Percentiles rank a stretch among this genome's conserved stretches.
Conservation (phyloP, 1,140 invertebrate genomes). For the Hyles euphorbiae region DNA sequence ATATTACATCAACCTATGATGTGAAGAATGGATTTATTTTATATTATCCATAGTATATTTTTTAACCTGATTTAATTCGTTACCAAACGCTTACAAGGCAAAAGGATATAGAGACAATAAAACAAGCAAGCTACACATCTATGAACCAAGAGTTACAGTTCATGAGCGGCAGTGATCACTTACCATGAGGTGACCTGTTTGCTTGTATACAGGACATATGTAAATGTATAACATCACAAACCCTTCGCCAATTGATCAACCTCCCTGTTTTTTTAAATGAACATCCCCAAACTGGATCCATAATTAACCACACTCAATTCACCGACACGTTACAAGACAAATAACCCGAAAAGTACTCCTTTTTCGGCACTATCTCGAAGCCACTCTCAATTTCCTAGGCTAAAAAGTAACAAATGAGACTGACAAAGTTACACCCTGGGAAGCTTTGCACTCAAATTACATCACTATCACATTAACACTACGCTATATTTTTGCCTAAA, state of each 20-base stretch:
- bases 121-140: too few relatives aligned
- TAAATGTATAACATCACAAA: too few relatives aligned
- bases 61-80: neutral
- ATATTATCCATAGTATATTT: neutral
- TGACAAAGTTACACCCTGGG: constrained; percentile 21
- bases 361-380: constrained; percentile 16
- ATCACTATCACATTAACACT: neutral
- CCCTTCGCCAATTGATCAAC: too few relatives aligned
- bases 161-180: too few relatives aligned
- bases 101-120: neutral
- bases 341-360: constrained; percentile 18
- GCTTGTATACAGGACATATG: neutral
- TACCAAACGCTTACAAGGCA: neutral
- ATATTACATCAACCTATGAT: neutral
- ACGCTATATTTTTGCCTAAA: constrained; percentile 16
- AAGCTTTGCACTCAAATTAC: neutral
- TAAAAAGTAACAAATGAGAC: constrained; percentile 31
- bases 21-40: neutral
- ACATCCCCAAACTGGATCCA: neutral
- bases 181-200: too few relatives aligned
- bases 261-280: too few relatives aligned
- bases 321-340: constrained; percentile 5
- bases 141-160: neutral
- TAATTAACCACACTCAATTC: neutral
- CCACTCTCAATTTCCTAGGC: constrained; percentile 28